Evolutionary conservation across 2,888 invertebrate species (phyloP).

Genomic region (Podotricha telesiphe): DNA sequence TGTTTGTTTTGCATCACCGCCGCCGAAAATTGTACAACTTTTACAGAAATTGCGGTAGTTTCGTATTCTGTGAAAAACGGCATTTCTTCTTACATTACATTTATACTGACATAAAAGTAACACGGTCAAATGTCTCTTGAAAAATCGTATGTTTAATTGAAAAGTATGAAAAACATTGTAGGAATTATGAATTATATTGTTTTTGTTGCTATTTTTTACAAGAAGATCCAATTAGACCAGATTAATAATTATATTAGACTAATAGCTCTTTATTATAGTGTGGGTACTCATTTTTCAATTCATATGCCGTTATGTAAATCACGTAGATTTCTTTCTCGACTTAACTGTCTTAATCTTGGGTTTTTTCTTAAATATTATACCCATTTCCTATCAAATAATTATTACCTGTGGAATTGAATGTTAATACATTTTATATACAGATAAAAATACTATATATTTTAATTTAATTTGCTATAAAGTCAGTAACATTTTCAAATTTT

Average conservation of each 20-base stretch:
- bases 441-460: not conserved
- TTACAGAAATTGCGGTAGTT: constrained; percentile 27
- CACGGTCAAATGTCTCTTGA: not conserved
- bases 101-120: not conserved
- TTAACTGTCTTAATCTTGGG: not conserved
- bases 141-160: not conserved
- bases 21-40: constrained; percentile 32
- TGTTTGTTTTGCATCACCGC: constrained; percentile 47
- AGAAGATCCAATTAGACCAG: not conserved
- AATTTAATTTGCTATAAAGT: not conserved
- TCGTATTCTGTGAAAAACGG: constrained; percentile 11
- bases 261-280: constrained; percentile 15
- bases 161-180: not conserved
- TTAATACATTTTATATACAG: too few species aligned
- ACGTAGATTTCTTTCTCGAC: not conserved
- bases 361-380: not conserved
- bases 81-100: constrained; percentile 4
- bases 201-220: not conserved
- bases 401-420: too few species aligned
- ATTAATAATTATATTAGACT: constrained; percentile 18
- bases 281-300: constrained; percentile 6
- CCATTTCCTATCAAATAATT: too few species aligned
- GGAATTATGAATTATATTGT: not conserved
- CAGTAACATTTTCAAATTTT: not conserved
- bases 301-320: constrained; percentile 16